Evolutionary conservation across 2,797 vertebrate species (phyloP), one percentile per base, ranked within the genome.

Genomic region (Glyptemys insculpta): DNA sequence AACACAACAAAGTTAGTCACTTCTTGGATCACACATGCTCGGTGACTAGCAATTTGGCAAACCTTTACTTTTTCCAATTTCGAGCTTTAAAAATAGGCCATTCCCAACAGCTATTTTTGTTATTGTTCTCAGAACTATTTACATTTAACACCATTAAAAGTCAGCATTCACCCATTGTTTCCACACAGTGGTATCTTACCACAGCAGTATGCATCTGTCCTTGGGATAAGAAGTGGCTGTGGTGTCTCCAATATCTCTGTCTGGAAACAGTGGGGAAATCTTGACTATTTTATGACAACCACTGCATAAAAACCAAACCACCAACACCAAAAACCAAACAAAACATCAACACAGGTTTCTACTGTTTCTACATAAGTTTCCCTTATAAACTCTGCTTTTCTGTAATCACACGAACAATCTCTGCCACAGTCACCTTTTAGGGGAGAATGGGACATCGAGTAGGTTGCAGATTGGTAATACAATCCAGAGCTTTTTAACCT

Each of bases 31-130:
- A 83, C 91, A 92, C 83, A 93, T 81, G 68, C 49, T 54, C 68
- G 94, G 62, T 96, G 96, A 97, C 94, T 76, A 96, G 93, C 4
- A 56, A 56, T 74, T 83, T 97, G 97, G 96, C 95, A 96, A 96
- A 95, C 41, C 41, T 86, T 78, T 92, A 88, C 83, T 96, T 68
- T 96, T 97, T 97, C 97, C 97, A 95, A 85, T 59, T 91, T 86
- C 23, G 50, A 93, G 90, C 50, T 65, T 96, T 82, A 96, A 97
- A 84, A 59, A 37, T 25, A 56, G 94, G 29, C 11, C 21, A 10
- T 52, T 93, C 6, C 49, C 53, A 59, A 94, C 82, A 88, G 23
- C 29, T 93, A 65, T 81, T 74, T 83, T 54, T 53, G 85, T 34
- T 34, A 19, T 50, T 80, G 8, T 23, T 72, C 87, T 83, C 49